These are phyloP conservation scores for Euspilapteryx auroguttella DNA, from an alignment of 2,888 invertebrate genomes.

Conservation along the genomic window DNA sequence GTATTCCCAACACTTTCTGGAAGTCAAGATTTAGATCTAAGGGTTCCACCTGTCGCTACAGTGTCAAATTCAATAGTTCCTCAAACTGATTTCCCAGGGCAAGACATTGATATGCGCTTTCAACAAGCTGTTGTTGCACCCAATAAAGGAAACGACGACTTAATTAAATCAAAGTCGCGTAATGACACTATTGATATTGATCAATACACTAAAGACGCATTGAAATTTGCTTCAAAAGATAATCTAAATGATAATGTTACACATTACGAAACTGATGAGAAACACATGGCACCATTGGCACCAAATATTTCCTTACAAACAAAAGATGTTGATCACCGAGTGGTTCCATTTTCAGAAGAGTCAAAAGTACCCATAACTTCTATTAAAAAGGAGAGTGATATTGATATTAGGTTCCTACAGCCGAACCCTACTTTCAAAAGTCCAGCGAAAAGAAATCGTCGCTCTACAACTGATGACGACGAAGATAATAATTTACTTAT, in stretches of 20 bases:
- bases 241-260: slow-evolving; percentile 48
- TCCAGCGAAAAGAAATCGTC: slow-evolving; percentile 41
- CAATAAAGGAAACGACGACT: slow-evolving; percentile 4
- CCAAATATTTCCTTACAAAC: slow-evolving; percentile 19
- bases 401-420: slow-evolving; percentile 47
- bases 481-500: slow-evolving; percentile 62
- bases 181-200: slow-evolving; percentile 50
- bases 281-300: slow-evolving; percentile 20
- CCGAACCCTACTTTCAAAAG: slow-evolving; percentile 49
- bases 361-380: slow-evolving; percentile 17
- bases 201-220: slow-evolving; percentile 55
- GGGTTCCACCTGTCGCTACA: slow-evolving; percentile 35
- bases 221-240: slow-evolving; percentile 50
- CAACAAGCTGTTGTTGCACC: slow-evolving; percentile 21
- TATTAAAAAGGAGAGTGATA: slow-evolving; percentile 30
- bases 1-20: slow-evolving; percentile 8
- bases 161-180: slow-evolving; percentile 1
- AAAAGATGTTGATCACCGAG: slow-evolving; percentile 53
- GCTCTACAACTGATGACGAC: slow-evolving; percentile 58
- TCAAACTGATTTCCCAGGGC: slow-evolving; percentile 32
- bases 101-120: slow-evolving; percentile 55
- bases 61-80: slow-evolving; percentile 18
- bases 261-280: slow-evolving; percentile 25
- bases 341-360: slow-evolving; percentile 39
- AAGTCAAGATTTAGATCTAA: slow-evolving; percentile 46